Evolutionary conservation across 2,797 vertebrate species (phyloP).

Genomic region (Diceros bicornis): DNA sequence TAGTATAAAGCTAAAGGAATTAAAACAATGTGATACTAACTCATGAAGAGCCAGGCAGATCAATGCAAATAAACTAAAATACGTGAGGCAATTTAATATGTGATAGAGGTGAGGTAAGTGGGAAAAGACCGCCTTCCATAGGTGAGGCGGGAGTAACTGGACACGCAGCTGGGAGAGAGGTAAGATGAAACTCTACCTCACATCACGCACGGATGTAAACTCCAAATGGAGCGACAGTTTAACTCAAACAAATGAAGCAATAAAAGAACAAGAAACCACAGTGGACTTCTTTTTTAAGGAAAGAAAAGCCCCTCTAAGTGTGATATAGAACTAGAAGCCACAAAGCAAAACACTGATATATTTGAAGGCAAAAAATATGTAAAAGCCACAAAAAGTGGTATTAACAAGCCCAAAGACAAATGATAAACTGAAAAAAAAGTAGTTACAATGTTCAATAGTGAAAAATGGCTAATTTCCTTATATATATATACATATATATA

Average conservation of each 20-base stretch:
- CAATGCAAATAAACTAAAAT: not conserved
- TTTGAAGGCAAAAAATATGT: not conserved
- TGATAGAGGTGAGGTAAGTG: not conserved
- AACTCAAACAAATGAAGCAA: not conserved
- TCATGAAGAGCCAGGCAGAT: not conserved
- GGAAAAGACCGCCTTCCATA: not conserved
- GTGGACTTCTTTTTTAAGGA: not conserved
- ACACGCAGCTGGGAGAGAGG: not conserved
- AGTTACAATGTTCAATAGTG: not conserved
- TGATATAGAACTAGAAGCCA: not conserved
- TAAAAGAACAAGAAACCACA: not conserved
- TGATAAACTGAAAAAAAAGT: not conserved
- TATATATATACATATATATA: too few relatives aligned
- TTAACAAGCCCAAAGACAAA: not conserved
- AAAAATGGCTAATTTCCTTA: not conserved
- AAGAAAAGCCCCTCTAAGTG: not conserved
- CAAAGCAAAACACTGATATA: not conserved
- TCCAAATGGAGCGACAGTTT: not conserved
- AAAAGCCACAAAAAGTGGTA: not conserved
- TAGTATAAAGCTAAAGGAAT: not conserved
- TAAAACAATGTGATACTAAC: not conserved
- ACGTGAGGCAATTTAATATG: not conserved
- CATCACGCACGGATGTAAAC: not conserved
- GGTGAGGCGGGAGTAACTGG: not conserved
- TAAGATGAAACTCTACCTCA: not conserved